Evolutionary conservation across 2,797 vertebrate genomes (phyloP).

Genomic region (Lateolabrax maculatus): DNA sequence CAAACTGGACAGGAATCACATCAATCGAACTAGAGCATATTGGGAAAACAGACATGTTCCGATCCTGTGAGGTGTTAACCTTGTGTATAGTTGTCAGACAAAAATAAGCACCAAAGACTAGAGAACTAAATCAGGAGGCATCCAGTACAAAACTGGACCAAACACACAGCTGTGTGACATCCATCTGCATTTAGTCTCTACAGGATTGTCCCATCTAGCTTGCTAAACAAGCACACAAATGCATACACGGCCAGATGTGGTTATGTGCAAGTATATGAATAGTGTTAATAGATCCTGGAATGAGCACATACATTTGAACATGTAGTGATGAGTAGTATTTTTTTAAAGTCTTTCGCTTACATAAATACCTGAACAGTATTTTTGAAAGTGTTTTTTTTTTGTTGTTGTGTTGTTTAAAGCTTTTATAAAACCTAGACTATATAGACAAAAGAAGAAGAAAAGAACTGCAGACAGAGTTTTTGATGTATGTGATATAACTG

Average conservation of each 20-base stretch:
- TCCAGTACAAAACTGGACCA: not conserved
- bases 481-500: slow-evolving; percentile 4
- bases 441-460: not conserved
- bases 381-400: not conserved
- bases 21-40: not conserved
- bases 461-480: not conserved
- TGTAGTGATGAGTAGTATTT: not conserved
- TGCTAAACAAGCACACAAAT: not conserved
- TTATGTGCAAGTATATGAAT: slow-evolving; percentile 18
- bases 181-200: slow-evolving; percentile 27
- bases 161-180: slow-evolving; percentile 38
- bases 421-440: not conserved
- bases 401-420: not conserved
- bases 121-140: not conserved
- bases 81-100: not conserved
- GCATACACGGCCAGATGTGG: slow-evolving; percentile 30
- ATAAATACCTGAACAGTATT: not conserved
- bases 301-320: not conserved
- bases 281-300: slow-evolving; percentile 12
- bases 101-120: no score
- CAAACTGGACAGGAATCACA: not conserved
- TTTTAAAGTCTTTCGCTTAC: not conserved
- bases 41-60: not conserved
- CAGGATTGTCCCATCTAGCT: slow-evolving; percentile 13
- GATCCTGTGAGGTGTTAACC: slow-evolving; percentile 5